Evolutionary conservation across 1,140 invertebrate genomes (phyloP).

Genomic region (Aphelenchoides fujianensis): DNA sequence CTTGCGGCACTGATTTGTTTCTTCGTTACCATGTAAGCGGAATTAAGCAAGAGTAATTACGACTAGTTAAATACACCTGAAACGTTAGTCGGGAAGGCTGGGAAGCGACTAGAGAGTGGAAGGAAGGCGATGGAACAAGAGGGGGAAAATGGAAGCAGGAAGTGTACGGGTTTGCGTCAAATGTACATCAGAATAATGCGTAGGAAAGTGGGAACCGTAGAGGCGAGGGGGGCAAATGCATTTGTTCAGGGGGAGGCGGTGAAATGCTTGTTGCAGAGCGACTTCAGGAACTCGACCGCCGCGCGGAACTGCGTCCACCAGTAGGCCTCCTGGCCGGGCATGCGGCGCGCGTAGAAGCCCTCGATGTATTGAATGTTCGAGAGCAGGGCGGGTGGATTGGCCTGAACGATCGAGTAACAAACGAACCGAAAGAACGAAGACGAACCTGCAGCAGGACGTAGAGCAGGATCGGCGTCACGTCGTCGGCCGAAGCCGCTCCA

Average conservation of each 20-base stretch:
- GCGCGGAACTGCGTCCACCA: slow-evolving; percentile 98
- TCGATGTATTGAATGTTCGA: slow-evolving; percentile 94
- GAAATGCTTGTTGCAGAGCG: slow-evolving; percentile 38
- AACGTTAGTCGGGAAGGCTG: too few relatives aligned
- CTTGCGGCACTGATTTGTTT: too few relatives aligned
- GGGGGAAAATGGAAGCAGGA: too few relatives aligned
- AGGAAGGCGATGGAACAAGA: background rate
- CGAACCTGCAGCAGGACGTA: slow-evolving; percentile 83
- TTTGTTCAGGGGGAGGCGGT: background rate
- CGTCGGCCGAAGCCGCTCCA: slow-evolving; percentile 92
- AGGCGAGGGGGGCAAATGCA: background rate
- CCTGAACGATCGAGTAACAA: slow-evolving; percentile 60
- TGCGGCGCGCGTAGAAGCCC: slow-evolving; percentile 78
- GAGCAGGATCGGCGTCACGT: slow-evolving; percentile 91
- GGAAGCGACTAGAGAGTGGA: too few relatives aligned
- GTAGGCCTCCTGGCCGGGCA: slow-evolving; percentile 88
- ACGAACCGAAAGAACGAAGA: background rate
- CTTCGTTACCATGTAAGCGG: too few relatives aligned
- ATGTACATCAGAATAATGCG: background rate
- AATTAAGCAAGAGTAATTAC: too few relatives aligned
- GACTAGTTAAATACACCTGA: too few relatives aligned
- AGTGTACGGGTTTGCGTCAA: too few relatives aligned
- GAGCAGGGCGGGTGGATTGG: slow-evolving; percentile 87
- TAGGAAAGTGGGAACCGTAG: background rate
- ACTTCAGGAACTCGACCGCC: slow-evolving; percentile 91